Evolutionary conservation across 1,140 invertebrate genomes (phyloP).

Genomic region (Trichomalopsis sarcophagae): DNA sequence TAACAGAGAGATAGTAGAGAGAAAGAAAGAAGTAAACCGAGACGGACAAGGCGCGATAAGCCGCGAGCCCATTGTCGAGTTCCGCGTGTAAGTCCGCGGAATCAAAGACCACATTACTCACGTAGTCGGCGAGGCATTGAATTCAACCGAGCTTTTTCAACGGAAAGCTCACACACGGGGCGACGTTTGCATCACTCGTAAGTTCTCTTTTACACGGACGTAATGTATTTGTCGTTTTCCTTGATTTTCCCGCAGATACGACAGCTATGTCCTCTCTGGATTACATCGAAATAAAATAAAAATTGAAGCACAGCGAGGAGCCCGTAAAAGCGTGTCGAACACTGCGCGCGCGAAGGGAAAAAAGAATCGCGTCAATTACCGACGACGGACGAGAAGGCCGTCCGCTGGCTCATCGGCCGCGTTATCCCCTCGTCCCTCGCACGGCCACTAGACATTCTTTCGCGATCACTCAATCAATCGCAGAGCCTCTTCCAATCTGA

Average conservation of each 20-base stretch:
- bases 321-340: neutral
- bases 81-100: neutral
- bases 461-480: conserved; percentile 25
- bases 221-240: neutral
- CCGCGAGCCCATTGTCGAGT: neutral
- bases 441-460: neutral
- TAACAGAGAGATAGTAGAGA: too few relatives aligned
- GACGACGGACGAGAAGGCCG: too few relatives aligned
- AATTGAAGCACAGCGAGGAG: neutral
- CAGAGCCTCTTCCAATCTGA: neutral
- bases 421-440: neutral
- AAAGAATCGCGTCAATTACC: neutral
- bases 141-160: conserved; percentile 4
- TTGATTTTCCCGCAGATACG: neutral
- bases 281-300: too few relatives aligned
- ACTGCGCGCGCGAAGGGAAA: neutral
- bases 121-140: neutral
- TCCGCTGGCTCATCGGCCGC: neutral
- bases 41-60: conserved; percentile 2
- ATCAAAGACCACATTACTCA: conserved; percentile 31
- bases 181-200: conserved; percentile 17
- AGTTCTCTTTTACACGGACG: neutral
- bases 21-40: neutral
- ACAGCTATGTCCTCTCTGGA: too few relatives aligned
- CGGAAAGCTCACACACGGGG: neutral